A percentile compares a stretch with the other conserved stretches of the same genome.
phyloP scores from a whole-genome alignment of 2,797 vertebrate species.

The Anguilla pacifica region DNA sequence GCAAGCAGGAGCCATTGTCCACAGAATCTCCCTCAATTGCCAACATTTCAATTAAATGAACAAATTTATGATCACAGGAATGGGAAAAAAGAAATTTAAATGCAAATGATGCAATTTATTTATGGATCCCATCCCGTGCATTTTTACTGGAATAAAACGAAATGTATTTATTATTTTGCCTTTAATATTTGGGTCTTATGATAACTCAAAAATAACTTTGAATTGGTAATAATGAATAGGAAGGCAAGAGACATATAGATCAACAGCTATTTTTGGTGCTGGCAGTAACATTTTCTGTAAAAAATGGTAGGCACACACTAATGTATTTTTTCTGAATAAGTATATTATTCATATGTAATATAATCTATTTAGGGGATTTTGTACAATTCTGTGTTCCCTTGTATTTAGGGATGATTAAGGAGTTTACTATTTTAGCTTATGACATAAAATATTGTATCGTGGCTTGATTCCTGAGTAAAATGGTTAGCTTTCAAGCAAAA shows the following conservation, averaged over 20 bases:
- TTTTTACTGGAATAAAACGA: conserved; percentile 15
- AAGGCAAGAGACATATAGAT: neutral
- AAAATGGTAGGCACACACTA: neutral
- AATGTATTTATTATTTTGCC: neutral
- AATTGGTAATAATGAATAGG: neutral
- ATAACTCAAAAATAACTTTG: neutral
- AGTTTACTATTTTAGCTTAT: neutral
- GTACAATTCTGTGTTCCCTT: neutral
- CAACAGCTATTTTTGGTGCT: neutral
- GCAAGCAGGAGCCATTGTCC: neutral
- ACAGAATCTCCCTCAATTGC: neutral
- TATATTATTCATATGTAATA: neutral
- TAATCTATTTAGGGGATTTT: neutral
- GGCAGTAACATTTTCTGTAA: neutral
- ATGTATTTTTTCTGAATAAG: neutral
- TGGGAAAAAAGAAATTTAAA: conserved; percentile 2
- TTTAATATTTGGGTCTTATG: neutral
- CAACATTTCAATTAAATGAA: neutral
- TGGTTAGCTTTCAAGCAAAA: conserved; percentile 11
- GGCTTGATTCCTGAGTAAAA: neutral
- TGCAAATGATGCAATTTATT: neutral
- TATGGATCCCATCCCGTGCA: neutral
- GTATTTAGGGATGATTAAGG: neutral
- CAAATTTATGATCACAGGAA: neutral
- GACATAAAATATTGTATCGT: neutral